Conservation (phyloP, 2,113 vertebrate genomes). For the Apodemus sylvaticus region DNA sequence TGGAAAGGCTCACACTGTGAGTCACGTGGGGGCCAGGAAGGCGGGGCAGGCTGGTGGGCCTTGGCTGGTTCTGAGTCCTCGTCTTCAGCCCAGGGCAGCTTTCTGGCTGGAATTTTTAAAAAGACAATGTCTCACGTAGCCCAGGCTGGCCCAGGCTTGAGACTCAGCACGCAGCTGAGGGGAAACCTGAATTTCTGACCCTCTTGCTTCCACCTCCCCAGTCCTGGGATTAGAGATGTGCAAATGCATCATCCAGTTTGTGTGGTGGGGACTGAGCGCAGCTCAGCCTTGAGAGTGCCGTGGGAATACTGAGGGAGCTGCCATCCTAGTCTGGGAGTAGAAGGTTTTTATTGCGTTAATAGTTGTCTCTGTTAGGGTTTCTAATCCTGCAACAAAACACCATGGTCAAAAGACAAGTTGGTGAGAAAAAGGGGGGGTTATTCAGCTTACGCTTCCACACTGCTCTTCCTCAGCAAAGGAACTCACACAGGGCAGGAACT, state of each 20-base stretch:
- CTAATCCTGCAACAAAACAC: background rate
- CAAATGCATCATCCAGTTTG: background rate
- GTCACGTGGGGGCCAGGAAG: background rate
- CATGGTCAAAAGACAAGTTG: background rate
- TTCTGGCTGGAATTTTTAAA: background rate
- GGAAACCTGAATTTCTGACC: background rate
- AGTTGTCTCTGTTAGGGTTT: background rate
- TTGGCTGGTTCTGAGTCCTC: rapidly evolving
- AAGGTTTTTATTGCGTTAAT: background rate
- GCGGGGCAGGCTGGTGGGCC: background rate
- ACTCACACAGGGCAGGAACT: background rate
- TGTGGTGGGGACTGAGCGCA: background rate
- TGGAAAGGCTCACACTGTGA: too few species aligned
- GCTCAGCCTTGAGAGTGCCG: too few species aligned
- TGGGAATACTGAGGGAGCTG: background rate
- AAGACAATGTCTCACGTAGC: background rate
- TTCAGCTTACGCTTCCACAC: background rate
- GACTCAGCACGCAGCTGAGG: background rate
- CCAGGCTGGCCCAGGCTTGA: background rate
- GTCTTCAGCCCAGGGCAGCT: background rate
- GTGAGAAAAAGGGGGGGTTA: background rate
- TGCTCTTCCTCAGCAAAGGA: background rate
- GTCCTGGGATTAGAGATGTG: background rate
- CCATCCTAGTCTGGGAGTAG: background rate
- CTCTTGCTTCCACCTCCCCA: background rate